Evolutionary conservation across 53 echinoderm and acorn worm species (phyloP), one percentile per base, ranked within the genome.

Genomic region (Apostichopus leukothele): DNA sequence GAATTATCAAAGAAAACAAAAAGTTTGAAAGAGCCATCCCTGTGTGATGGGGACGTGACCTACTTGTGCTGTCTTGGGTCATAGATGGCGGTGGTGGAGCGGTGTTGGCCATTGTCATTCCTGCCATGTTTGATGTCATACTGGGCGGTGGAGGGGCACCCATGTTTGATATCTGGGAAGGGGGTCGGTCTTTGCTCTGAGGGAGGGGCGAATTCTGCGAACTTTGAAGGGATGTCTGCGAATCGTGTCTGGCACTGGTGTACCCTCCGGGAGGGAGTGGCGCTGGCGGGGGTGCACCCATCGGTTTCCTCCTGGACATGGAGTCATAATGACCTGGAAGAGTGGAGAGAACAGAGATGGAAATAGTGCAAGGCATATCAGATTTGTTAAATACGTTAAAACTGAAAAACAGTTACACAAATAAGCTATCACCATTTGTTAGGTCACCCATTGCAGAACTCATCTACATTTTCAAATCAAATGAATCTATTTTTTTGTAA

Each of bases 101-200:
- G 21, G 11, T 26, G 22, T 52, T 75, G 1, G 54, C n/a, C 9
- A 52, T n/a, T 0, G n/a, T 79, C 89, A 75, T 79, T 3, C 73
- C 75, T 77, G 88, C 86, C 93, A 93, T 91, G 67, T 88, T 88
- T 3, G 84, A 87, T 77, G 88, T 91, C 93, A 93, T 91, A 74
- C 90, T 90, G 5, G 84, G 90, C 10, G 92, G 92, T 79, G 96
- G 93, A 20, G 96, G 95, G 6, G 81, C 89, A 21, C 93, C 91
- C 83, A 92, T 89, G 57, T 73, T 67, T 75, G 90, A 54, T 67
- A 60, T 79, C 19, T 19, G 95, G n/a, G 93, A 91, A 20, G 91
- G 91, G 2, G 88, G 89, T 52, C 87, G 86, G 21, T 75, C 74
- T 18, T 14, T 73, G 20, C 5, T 59, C 83, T 88, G 86, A 6